Percentiles rank a stretch among this genome's conserved stretches.
These are phyloP conservation scores for Xestia xanthographa DNA, from an alignment of 2,888 invertebrate species.

Conservation along the genomic window DNA sequence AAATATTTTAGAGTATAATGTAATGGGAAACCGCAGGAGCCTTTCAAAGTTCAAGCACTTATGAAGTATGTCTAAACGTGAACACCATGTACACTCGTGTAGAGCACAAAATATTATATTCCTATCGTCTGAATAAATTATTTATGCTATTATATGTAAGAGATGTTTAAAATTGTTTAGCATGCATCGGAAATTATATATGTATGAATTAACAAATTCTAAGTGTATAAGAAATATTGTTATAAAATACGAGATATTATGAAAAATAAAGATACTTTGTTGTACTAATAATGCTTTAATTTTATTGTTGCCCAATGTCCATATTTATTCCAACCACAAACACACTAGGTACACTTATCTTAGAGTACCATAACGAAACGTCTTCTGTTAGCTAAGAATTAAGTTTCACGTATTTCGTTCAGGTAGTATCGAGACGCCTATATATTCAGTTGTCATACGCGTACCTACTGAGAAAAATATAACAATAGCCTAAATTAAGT, in stretches of 20 bases:
- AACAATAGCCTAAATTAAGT: too few species aligned
- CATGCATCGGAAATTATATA: constrained; percentile 74
- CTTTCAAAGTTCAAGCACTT: constrained; percentile 64
- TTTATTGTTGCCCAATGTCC: constrained; percentile 1
- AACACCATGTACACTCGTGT: constrained; percentile 67
- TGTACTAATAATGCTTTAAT: constrained; percentile 61
- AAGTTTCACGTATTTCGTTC: neutral
- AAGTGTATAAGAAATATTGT: constrained; percentile 80
- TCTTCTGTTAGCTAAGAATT: neutral
- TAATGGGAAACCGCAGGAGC: constrained; percentile 49
- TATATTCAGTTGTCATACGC: neutral
- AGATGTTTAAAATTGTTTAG: constrained; percentile 75
- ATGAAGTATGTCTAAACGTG: constrained; percentile 59
- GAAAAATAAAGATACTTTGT: constrained; percentile 79
- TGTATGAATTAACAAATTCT: constrained; percentile 76
- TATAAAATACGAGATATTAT: constrained; percentile 80
- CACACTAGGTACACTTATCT: neutral
- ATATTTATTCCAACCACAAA: neutral
- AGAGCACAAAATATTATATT: constrained; percentile 74
- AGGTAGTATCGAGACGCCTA: neutral
- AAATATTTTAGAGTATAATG: constrained; percentile 43
- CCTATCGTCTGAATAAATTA: constrained; percentile 67
- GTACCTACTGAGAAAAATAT: too few species aligned
- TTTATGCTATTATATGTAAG: constrained; percentile 65
- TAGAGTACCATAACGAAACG: neutral